Base-by-base conservation (phyloP, 1,140 invertebrate genomes). In the Lasaia peninsularis region DNA sequence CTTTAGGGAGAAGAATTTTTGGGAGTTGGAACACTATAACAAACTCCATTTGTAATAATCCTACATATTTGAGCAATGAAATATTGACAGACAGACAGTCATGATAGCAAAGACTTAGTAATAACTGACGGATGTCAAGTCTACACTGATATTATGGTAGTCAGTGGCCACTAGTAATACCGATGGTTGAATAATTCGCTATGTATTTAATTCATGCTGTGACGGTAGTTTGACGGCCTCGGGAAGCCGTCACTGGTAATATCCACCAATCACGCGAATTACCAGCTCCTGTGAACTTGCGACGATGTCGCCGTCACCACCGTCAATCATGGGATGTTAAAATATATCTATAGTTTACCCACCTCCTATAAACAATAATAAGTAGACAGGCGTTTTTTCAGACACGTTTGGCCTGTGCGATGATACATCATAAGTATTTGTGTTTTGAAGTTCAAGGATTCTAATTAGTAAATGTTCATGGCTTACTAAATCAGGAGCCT, bases 121-220 rank as follows among this genome's bases (percentile, higher is more conserved):
- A n/a, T n/a, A n/a, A n/a, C n/a, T n/a, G n/a, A n/a, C n/a, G n/a
- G n/a, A 28, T 37, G 14, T 37, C 6, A 40, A 3, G 16, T 40
- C 37, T 16, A 9, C 9, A 40, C 14, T 16, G 16, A 1, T 9
- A 16, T 7, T 5, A 40, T 40, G 4, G 8, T 16, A 40, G 14
- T 40, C 37, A 16, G 16, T 18, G 37, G 4, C 9, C 37, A 9
- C 14, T 16, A 40, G 37, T 40, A 16, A 18, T 40, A 28, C 16
- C 37, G 14, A 40, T 40, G 37, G 16, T 3, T 40, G 37, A 40
- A 40, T 40, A 40, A 40, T 40, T 40, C 37, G 37, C 37, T 12
- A 16, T 40, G 37, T 40, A 40, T 40, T 40, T 40, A 40, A 40
- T 40, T 40, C 16, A 14, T 40, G 12, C 37, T 40, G 37, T 40